Conservation (phyloP, 2,888 invertebrate genomes). For the Rhabditoides inermis region DNA sequence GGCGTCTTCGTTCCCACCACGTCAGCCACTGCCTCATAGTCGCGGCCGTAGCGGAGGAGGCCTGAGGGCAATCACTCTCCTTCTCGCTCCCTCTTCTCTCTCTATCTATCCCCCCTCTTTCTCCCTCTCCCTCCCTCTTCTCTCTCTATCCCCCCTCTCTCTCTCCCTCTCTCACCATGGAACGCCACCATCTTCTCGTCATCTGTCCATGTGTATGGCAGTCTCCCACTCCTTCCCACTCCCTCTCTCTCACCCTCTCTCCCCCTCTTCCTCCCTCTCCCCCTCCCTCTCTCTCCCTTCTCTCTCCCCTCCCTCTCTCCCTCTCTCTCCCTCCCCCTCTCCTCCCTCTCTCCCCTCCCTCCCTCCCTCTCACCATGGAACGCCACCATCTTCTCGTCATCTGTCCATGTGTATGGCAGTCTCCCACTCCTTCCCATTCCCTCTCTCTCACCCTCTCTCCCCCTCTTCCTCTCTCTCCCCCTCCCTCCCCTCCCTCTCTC, state of each 20-base stretch:
- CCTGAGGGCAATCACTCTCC: constrained; percentile 4
- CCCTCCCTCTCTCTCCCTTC: background rate
- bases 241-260: too few relatives aligned
- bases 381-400: constrained; percentile 17
- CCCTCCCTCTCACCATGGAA: constrained; percentile 13
- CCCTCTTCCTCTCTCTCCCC: too few relatives aligned
- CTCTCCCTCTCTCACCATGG: constrained; percentile 8
- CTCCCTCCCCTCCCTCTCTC: background rate
- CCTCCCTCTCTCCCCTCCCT: too few relatives aligned
- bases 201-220: constrained; percentile 18
- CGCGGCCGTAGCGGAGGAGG: constrained; percentile 15
- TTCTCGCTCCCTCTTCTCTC: background rate
- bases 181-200: constrained; percentile 19
- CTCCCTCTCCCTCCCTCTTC: too few relatives aligned
- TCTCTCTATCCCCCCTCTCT: too few relatives aligned
- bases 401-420: constrained; percentile 18
- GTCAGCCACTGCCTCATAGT: constrained; percentile 18
- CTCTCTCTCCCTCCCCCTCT: too few relatives aligned
- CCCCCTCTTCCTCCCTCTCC: too few relatives aligned
- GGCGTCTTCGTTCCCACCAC: constrained; percentile 18
- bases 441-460: too few relatives aligned
- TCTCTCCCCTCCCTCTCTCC: too few relatives aligned
- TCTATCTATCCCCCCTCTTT: too few relatives aligned
- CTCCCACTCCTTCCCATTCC: too few relatives aligned
- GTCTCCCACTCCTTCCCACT: too few relatives aligned